These are phyloP conservation scores for Meloidogyne hapla DNA, from an alignment of 1,140 invertebrate species.

Conservation along the genomic window DNA sequence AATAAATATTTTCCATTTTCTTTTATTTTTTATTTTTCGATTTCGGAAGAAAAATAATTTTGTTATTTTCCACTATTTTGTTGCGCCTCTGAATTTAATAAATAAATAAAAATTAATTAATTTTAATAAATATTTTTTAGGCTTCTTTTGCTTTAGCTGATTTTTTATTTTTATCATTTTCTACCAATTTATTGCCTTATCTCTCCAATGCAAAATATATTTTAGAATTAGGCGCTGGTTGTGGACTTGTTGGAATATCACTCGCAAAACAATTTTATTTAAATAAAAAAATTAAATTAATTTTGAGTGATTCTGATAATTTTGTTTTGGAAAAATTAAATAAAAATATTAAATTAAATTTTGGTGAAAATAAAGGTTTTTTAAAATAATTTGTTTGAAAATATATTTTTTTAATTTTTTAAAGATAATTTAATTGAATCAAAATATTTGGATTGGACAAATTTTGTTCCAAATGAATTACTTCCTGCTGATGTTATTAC, in stretches of 20 bases:
- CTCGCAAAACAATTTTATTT: constrained; percentile 1
- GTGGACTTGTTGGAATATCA: constrained; percentile 40
- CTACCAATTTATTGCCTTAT: neutral
- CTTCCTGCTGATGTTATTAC: neutral
- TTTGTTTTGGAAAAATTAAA: neutral
- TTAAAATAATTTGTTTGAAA: neutral
- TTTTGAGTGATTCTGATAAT: constrained; percentile 6
- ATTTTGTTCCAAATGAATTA: neutral
- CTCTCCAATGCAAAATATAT: constrained; percentile 4
- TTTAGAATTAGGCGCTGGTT: constrained; percentile 41
- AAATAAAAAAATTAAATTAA: neutral
- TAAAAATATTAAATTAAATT: constrained; percentile 1
- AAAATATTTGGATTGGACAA: neutral
- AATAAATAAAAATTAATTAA: no score
- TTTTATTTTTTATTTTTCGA: no score
- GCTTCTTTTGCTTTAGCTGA: constrained; percentile 23
- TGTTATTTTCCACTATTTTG: no score
- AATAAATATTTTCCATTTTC: no score
- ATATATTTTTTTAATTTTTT: neutral
- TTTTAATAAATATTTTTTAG: neutral
- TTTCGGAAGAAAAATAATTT: no score
- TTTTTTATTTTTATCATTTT: constrained; percentile 12
- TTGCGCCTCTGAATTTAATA: no score
- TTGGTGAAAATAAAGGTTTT: neutral
- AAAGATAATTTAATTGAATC: neutral